These are phyloP conservation scores for Latheticus oryzae DNA, from an alignment of 2,888 invertebrate genomes.

Conservation along the genomic window DNA sequence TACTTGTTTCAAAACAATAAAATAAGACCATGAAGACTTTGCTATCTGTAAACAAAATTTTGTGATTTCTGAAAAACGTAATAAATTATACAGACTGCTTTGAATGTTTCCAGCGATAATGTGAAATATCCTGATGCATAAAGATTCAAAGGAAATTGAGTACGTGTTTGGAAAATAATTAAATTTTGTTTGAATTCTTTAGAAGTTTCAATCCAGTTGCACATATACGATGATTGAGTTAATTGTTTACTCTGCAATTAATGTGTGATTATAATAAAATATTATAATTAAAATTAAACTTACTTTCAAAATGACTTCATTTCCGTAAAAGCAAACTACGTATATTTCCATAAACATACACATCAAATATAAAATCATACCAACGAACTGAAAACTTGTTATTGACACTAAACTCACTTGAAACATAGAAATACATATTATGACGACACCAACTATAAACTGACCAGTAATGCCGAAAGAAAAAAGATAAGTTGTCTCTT, in stretches of 20 bases:
- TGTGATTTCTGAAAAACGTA: background rate
- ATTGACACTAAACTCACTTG: conserved; percentile 58
- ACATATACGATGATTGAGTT: conserved; percentile 64
- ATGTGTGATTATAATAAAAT: conserved; percentile 1
- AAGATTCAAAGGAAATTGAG: conserved; percentile 66
- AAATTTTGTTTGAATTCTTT: conserved; percentile 64
- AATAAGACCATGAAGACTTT: conserved; percentile 70
- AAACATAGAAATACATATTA: conserved; percentile 63
- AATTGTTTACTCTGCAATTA: conserved; percentile 65
- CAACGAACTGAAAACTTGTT: conserved; percentile 60
- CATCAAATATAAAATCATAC: conserved; percentile 68
- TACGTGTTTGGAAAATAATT: conserved; percentile 66
- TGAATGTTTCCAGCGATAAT: conserved; percentile 68
- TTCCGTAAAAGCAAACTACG: conserved; percentile 71
- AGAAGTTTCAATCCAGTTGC: conserved; percentile 62
- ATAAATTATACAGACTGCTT: conserved; percentile 64
- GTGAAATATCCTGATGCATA: conserved; percentile 67
- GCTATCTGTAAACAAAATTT: conserved; percentile 66
- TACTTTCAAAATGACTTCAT: conserved; percentile 70
- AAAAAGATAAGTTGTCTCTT: conserved; percentile 42
- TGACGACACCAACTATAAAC: conserved; percentile 57
- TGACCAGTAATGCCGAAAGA: conserved; percentile 51
- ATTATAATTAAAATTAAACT: conserved; percentile 8
- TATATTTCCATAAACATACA: conserved; percentile 70
- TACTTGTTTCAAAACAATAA: conserved; percentile 62